A percentile compares a stretch with the other conserved stretches of the same genome.
Evolutionary conservation across 2,888 invertebrate genomes (phyloP).

Genomic region (Ariolimax columbianus): DNA sequence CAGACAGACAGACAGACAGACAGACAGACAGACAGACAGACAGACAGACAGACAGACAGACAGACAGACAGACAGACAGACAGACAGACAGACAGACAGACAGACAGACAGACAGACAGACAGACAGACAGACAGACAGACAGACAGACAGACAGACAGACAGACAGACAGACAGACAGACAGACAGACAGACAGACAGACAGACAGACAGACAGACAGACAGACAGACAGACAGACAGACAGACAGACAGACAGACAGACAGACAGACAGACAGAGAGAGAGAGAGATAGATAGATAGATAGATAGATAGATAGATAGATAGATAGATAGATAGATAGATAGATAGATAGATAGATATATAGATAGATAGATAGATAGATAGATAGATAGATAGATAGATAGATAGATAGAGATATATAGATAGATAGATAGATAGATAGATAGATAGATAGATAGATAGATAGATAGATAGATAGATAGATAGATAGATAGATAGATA

Average conservation of each 20-base stretch:
- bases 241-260: neutral
- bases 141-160: slow-evolving; percentile 21
- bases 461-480: no score
- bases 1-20: neutral
- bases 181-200: slow-evolving; percentile 37
- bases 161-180: slow-evolving; percentile 26
- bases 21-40: neutral
- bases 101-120: neutral
- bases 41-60: neutral
- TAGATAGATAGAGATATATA: no score
- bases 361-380: no score
- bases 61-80: neutral
- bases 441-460: no score
- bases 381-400: no score
- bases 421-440: no score
- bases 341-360: no score
- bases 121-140: neutral
- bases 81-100: neutral
- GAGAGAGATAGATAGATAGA: neutral
- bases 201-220: slow-evolving; percentile 37
- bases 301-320: neutral
- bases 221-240: slow-evolving; percentile 25
- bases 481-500: no score
- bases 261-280: neutral
- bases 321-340: neutral